Percentiles rank a stretch among this genome's conserved stretches.
These are phyloP conservation scores for Caenorhabditis latens DNA, from an alignment of 1,140 invertebrate species.

Conservation along the genomic window DNA sequence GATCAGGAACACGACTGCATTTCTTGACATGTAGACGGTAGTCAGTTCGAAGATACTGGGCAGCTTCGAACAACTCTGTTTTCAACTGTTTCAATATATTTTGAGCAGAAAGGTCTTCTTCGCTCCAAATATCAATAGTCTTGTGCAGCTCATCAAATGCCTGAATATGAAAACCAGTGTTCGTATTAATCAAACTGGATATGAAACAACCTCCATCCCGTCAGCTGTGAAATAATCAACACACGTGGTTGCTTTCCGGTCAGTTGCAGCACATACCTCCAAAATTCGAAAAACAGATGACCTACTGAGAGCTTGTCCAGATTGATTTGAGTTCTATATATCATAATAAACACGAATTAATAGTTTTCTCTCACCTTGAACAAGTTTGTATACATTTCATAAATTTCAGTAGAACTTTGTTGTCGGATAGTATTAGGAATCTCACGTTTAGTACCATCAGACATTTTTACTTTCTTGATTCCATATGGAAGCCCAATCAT, in stretches of 20 bases:
- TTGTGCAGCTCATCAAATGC: not conserved
- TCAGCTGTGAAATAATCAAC: not conserved
- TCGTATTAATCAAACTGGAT: not conserved
- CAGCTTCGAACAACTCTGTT: not conserved
- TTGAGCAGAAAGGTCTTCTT: not conserved
- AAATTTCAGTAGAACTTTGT: not conserved
- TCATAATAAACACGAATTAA: no score
- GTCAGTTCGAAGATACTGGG: not conserved
- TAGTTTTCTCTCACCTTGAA: not conserved
- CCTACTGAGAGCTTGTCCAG: not conserved
- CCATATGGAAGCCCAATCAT: not conserved
- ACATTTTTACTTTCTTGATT: not conserved
- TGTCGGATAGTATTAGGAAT: not conserved
- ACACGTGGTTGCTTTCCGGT: not conserved
- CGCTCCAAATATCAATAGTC: not conserved
- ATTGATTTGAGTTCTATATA: no score
- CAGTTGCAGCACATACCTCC: not conserved
- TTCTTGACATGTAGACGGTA: not conserved
- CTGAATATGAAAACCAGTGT: not conserved
- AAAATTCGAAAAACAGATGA: not conserved
- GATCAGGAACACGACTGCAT: not conserved
- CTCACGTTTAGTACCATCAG: not conserved
- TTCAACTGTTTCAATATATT: not conserved
- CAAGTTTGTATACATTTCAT: not conserved
- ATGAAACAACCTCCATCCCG: not conserved